These are phyloP conservation scores for Philhelius pedissequus DNA, from an alignment of 2,888 invertebrate species.

Conservation along the genomic window DNA sequence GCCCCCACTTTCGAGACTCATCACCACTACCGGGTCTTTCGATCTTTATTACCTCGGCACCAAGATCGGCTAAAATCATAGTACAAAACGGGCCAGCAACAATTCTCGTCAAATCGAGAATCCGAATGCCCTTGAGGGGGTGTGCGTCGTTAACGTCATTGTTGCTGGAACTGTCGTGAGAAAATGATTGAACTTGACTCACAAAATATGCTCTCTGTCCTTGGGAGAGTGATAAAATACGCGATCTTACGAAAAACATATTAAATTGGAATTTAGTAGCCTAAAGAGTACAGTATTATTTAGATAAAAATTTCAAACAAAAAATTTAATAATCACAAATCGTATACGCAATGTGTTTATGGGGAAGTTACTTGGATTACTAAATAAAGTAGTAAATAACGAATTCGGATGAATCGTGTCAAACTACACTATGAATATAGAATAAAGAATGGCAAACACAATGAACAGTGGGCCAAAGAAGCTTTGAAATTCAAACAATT, in stretches of 20 bases:
- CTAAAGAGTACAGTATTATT: not conserved
- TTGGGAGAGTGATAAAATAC: not conserved
- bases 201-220: not conserved
- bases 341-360: not conserved
- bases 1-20: constrained; percentile 95
- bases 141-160: constrained; percentile 76
- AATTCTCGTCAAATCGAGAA: constrained; percentile 91
- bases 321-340: not conserved
- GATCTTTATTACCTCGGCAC: constrained; percentile 95
- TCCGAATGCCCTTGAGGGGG: constrained; percentile 85
- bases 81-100: constrained; percentile 97
- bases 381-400: too few relatives aligned
- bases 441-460: too few relatives aligned
- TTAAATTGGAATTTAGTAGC: not conserved
- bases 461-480: too few relatives aligned
- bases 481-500: too few relatives aligned
- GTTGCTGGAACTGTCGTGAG: constrained; percentile 4
- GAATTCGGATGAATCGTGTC: too few relatives aligned
- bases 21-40: constrained; percentile 91
- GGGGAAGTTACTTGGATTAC: too few relatives aligned
- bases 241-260: not conserved
- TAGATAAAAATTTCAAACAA: not conserved
- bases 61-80: constrained; percentile 95
- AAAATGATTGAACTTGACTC: constrained; percentile 23
- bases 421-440: too few relatives aligned